These are phyloP conservation scores for Pygathrix nemaeus DNA, from an alignment of 2,113 vertebrate species.

Conservation along the genomic window DNA sequence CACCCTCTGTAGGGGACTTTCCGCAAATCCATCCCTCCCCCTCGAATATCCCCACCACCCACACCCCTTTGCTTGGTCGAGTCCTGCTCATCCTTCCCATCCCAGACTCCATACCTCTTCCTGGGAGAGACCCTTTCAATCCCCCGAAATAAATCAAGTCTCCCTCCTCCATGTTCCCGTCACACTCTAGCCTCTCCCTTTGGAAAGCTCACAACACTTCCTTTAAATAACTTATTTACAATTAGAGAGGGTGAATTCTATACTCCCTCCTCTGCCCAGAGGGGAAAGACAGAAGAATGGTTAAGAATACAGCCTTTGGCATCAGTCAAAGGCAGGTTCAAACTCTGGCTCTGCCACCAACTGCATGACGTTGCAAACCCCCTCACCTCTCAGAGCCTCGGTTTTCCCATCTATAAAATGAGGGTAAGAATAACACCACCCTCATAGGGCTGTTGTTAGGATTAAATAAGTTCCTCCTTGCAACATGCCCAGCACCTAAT, in stretches of 20 bases:
- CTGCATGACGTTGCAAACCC: background rate
- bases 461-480: background rate
- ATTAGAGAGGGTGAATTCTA: too few species aligned
- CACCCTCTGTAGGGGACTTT: background rate
- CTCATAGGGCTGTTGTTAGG: background rate
- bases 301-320: background rate
- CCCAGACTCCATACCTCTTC: background rate
- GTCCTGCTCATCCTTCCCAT: too few species aligned
- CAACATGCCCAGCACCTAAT: too few species aligned
- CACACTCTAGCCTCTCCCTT: background rate
- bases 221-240: background rate
- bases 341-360: background rate
- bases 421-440: accelerated
- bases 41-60: background rate
- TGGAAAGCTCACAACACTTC: background rate
- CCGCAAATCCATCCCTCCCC: background rate
- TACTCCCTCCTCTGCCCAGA: background rate
- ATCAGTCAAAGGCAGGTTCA: background rate
- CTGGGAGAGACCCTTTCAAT: background rate
- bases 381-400: background rate
- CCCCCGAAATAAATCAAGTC: background rate
- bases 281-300: background rate
- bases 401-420: background rate
- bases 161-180: background rate
- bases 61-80: accelerated